phyloP scores from a whole-genome alignment of 2,888 invertebrate species.

The Meta bourneti region DNA sequence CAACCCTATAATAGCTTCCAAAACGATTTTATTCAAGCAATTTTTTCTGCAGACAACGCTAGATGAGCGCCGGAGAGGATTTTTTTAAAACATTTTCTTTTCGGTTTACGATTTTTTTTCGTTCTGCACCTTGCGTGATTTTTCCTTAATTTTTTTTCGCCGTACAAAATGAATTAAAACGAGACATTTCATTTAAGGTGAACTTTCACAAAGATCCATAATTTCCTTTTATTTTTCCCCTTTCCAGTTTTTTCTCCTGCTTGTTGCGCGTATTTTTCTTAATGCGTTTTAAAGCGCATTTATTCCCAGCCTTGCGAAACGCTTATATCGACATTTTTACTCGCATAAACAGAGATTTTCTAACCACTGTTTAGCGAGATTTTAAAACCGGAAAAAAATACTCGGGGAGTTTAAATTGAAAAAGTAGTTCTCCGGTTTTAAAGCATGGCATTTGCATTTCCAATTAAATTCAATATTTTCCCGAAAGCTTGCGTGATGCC shows the following conservation, averaged over 20 bases:
- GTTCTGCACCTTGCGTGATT: conserved; percentile 46
- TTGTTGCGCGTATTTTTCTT: conserved; percentile 56
- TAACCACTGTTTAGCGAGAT: conserved; percentile 24
- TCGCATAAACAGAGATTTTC: conserved; percentile 36
- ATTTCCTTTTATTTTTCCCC: conserved; percentile 30
- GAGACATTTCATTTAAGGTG: conserved; percentile 72
- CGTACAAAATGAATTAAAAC: conserved; percentile 71
- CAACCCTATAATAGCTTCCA: conserved; percentile 65
- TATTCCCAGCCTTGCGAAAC: conserved; percentile 27
- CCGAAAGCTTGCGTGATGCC: neutral
- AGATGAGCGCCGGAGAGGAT: conserved; percentile 25
- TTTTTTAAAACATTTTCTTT: conserved; percentile 33
- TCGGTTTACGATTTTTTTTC: conserved; percentile 24
- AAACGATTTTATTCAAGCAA: conserved; percentile 75
- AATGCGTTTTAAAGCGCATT: conserved; percentile 72
- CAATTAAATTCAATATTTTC: conserved; percentile 54
- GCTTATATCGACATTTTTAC: conserved; percentile 59
- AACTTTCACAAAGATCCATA: neutral
- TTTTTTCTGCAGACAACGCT: conserved; percentile 43
- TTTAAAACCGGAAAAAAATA: conserved; percentile 3
- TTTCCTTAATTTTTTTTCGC: conserved; percentile 60
- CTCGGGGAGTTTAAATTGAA: conserved; percentile 62
- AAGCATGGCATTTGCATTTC: conserved; percentile 14
- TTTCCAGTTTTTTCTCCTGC: neutral
- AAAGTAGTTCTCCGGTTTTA: conserved; percentile 23